Evolutionary conservation across 2,113 vertebrate species (phyloP), one percentile per base, ranked within the genome.

Genomic region (Pungitius pungitius): DNA sequence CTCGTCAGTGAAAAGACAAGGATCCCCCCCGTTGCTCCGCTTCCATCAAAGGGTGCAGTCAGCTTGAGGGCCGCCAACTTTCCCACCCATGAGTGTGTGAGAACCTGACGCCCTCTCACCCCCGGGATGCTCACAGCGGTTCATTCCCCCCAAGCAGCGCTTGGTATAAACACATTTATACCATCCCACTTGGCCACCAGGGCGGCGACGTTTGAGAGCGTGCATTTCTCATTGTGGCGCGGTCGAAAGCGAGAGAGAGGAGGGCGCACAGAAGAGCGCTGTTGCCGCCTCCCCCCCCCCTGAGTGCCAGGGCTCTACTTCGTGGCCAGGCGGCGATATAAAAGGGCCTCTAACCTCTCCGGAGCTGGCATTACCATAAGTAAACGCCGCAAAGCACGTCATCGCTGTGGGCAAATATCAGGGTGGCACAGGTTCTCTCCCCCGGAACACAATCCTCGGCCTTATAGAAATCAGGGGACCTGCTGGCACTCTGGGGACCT

Each of bases 351-450:
- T 90, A 90, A 90, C 87, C 83, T 88, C 86, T 10, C 61, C 73
- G 1, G 10, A 80, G 82, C 78, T 73, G 78, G 61, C 78, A 92
- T 93, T 91, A 91, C 82, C 90, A 93, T 91, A 91, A 89, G 89
- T 90, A 91, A 91, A 91, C 83, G 77, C 90, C 86, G 82, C 90
- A 90, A 90, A 88, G 78, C 80, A 84, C 83, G 85, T 90, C 87
- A 91, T 61, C 27, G 54, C 81, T 84, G 85, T 70, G 82, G 80
- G 80, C 82, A 90, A 92, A 91, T 78, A 90, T 80, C 82, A 86
- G 83, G 84, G 86, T 86, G 88, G 90, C 87, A 84, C 74, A 80
- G 80, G 81, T 74, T 58, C 77, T 54, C 81, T 71, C 24, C 70
- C 75, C 78, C 76, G 73, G 3, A 71, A 80, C 57, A 88, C 86